Evolutionary conservation across 2,113 vertebrate genomes (phyloP).

Genomic region (Aldabrachelys gigantea): DNA sequence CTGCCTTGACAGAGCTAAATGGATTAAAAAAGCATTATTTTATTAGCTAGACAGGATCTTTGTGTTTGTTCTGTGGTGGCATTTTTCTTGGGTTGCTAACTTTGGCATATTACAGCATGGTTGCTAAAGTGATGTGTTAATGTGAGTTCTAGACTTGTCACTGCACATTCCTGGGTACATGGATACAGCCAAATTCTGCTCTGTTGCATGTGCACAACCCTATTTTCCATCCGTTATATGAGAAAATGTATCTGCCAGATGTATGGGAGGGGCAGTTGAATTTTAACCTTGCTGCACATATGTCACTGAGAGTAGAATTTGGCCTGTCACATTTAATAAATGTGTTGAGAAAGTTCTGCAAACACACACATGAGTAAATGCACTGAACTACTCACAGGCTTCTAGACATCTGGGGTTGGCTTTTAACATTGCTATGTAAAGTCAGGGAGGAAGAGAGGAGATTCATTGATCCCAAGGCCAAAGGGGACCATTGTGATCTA

Average conservation of each 20-base stretch:
- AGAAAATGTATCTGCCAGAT: background rate
- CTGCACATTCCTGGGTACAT: background rate
- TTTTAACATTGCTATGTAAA: background rate
- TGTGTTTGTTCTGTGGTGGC: background rate
- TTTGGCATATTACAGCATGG: background rate
- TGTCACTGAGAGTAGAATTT: background rate
- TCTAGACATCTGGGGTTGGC: background rate
- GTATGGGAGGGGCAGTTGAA: background rate
- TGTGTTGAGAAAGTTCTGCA: fast-evolving
- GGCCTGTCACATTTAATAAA: background rate
- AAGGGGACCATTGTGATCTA: too few species aligned
- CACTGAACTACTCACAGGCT: fast-evolving
- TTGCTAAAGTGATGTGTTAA: too few species aligned
- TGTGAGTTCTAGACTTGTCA: background rate
- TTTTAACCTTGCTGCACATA: background rate
- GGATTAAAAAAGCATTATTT: background rate
- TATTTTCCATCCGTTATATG: background rate
- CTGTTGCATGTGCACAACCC: background rate
- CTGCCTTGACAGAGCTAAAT: background rate
- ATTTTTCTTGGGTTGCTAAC: background rate
- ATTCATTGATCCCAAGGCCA: background rate
- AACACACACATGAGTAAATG: background rate
- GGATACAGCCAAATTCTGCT: background rate
- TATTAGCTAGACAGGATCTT: background rate
- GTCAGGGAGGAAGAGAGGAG: background rate